These are phyloP conservation scores for Limnephilus marmoratus DNA, from an alignment of 2,888 invertebrate genomes.

Conservation along the genomic window DNA sequence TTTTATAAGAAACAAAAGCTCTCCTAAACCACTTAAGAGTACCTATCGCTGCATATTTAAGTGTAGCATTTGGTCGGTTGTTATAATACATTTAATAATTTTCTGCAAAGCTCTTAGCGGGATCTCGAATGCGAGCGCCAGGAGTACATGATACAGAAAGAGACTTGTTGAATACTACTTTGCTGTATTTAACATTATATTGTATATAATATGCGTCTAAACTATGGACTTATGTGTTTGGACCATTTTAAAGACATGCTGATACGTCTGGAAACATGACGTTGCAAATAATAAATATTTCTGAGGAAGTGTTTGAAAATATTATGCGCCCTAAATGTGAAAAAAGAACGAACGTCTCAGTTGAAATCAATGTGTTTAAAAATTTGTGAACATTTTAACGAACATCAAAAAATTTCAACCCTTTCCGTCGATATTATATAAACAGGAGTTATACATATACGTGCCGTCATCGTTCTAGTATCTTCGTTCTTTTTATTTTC, in stretches of 20 bases:
- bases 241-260: neutral
- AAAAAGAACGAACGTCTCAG: too few relatives aligned
- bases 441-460: too few relatives aligned
- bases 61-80: neutral
- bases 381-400: too few relatives aligned
- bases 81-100: neutral
- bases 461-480: too few relatives aligned
- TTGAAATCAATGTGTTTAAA: too few relatives aligned
- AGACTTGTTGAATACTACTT: neutral
- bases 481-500: too few relatives aligned
- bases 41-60: slow-evolving; percentile 2
- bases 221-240: neutral
- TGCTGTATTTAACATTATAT: neutral
- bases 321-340: too few relatives aligned
- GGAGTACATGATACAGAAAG: neutral
- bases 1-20: neutral
- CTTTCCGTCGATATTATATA: too few relatives aligned
- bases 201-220: neutral
- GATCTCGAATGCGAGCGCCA: neutral
- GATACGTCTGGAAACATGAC: neutral
- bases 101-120: neutral
- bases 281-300: neutral
- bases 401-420: too few relatives aligned
- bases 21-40: neutral
- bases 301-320: too few relatives aligned